phyloP scores from a whole-genome alignment of 2,797 vertebrate species.

The Oryzias sinensis region DNA sequence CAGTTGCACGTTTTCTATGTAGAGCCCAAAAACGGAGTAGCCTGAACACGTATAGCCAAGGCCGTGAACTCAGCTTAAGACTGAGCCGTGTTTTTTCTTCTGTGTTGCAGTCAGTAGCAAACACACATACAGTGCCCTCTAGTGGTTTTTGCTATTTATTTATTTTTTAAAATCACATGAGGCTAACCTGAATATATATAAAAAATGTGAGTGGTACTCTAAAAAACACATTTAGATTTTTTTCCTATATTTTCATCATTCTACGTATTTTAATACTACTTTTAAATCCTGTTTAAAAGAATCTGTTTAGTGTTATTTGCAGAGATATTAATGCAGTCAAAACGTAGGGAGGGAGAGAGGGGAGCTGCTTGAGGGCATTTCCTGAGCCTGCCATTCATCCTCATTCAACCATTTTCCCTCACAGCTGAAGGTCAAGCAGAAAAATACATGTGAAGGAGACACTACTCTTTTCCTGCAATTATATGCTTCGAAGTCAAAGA shows the following conservation, averaged over 20 bases:
- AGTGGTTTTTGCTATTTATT: no score
- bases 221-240: no score
- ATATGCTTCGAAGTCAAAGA: conserved; percentile 45
- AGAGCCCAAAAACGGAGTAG: no score
- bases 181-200: not conserved
- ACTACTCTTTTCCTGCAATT: conserved; percentile 46
- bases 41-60: no score
- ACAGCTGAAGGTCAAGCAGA: conserved; percentile 60
- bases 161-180: no score
- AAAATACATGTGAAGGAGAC: conserved; percentile 62
- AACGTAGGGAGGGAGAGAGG: conserved; percentile 29
- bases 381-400: conserved; percentile 47
- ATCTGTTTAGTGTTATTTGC: no score
- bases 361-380: conserved; percentile 10
- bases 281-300: no score
- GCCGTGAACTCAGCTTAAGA: not conserved
- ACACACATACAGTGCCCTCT: no score
- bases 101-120: no score
- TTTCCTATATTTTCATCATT: no score
- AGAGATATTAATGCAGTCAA: not conserved
- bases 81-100: not conserved
- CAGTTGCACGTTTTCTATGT: no score
- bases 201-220: not conserved
- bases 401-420: conserved; percentile 51
- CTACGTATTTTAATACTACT: no score